Evolutionary conservation across 2,113 vertebrate genomes (phyloP).

Genomic region (Coryphaenoides rupestris): DNA sequence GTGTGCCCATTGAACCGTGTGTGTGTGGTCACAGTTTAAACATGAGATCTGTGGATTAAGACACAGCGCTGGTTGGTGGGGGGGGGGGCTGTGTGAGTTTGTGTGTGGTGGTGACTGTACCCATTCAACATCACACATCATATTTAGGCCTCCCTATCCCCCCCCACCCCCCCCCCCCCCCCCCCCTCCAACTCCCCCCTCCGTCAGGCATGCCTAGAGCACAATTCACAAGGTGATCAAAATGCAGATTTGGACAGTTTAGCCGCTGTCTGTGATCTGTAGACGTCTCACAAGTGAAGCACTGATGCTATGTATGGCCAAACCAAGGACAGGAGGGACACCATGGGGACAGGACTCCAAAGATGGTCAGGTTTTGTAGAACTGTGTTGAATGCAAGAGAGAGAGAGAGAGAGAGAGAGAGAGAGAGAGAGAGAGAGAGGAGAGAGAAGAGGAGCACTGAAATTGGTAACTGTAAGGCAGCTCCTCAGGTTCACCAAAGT

Average conservation of each 20-base stretch:
- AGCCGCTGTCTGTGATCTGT: not conserved
- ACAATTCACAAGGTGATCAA: too few species aligned
- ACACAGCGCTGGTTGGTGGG: too few species aligned
- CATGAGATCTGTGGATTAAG: too few species aligned
- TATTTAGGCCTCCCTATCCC: too few species aligned
- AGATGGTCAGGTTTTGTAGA: conserved; percentile 59
- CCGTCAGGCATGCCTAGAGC: too few species aligned
- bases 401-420: conserved; percentile 32
- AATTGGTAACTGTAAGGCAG: conserved; percentile 2
- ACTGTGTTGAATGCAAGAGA: conserved; percentile 16
- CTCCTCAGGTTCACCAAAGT: conserved; percentile 26
- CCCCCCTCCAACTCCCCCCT: too few species aligned
- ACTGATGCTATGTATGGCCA: conserved; percentile 56
- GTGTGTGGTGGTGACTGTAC: too few species aligned
- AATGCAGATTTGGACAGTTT: not conserved
- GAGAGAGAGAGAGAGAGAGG: not conserved
- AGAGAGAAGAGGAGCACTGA: not conserved
- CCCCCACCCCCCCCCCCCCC: too few species aligned
- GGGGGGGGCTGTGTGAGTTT: too few species aligned
- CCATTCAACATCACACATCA: too few species aligned
- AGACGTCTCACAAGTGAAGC: not conserved
- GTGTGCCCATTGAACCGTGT: too few species aligned
- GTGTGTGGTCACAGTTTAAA: too few species aligned
- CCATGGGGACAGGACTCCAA: conserved; percentile 50
- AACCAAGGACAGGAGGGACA: conserved; percentile 42